phyloP scores from a whole-genome alignment of 2,113 vertebrate species.

The Mungos mungo region DNA sequence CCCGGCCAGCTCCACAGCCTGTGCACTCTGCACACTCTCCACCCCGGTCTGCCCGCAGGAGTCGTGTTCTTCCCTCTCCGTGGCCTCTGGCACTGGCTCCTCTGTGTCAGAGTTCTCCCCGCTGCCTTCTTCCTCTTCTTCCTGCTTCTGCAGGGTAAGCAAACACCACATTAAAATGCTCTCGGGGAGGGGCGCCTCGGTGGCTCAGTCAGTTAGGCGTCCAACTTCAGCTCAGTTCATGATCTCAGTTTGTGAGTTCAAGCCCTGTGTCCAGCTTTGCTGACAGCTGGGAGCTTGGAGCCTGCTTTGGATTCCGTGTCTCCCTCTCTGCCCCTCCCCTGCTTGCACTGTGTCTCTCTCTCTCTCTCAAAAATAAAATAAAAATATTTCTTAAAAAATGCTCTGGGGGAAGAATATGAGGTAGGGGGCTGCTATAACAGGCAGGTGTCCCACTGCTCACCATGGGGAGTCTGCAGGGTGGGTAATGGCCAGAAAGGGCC shows the following conservation, averaged over 20 bases:
- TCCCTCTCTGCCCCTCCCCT: too few species aligned
- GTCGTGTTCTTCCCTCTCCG: constrained; percentile 90
- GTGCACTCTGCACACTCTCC: constrained; percentile 93
- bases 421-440: neutral
- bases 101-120: constrained; percentile 80
- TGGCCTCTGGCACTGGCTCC: constrained; percentile 84
- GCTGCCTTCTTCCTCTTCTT: constrained; percentile 81
- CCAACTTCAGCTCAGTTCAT: too few species aligned
- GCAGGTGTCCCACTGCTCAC: neutral
- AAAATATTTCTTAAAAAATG: neutral
- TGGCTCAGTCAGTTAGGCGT: too few species aligned
- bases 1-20: constrained; percentile 93
- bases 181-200: neutral
- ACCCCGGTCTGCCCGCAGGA: constrained; percentile 90
- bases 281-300: too few species aligned
- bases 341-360: too few species aligned
- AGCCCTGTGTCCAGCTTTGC: too few species aligned
- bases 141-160: constrained; percentile 81
- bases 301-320: too few species aligned
- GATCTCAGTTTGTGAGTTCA: too few species aligned
- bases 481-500: neutral
- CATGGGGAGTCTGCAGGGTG: neutral
- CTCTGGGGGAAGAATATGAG: fast-evolving
- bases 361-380: too few species aligned
- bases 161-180: constrained; percentile 7